Percentiles rank a stretch among this genome's conserved stretches.
Conservation (phyloP, 2,888 invertebrate species). For the Leptothorax acervorum region DNA sequence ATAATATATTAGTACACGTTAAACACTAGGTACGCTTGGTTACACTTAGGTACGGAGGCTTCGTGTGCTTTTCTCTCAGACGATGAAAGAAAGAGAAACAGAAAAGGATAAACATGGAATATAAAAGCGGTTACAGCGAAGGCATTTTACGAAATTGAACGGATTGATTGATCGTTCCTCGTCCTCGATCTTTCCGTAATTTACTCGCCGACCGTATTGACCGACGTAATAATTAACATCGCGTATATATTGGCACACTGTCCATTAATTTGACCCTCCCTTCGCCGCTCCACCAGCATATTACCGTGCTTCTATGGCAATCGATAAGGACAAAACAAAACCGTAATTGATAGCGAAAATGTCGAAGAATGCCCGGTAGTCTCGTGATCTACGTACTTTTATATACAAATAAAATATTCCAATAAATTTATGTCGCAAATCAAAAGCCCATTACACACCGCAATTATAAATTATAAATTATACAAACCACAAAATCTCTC, state of each 20-base stretch:
- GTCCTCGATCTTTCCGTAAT: constrained; percentile 27
- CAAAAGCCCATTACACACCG: constrained; percentile 28
- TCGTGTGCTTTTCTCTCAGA: constrained; percentile 79
- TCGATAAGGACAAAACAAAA: constrained; percentile 14
- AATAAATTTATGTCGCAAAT: constrained; percentile 42
- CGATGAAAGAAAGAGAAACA: constrained; percentile 72
- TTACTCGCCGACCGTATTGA: constrained; percentile 33
- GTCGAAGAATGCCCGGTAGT: constrained; percentile 34
- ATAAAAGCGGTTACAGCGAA: constrained; percentile 12
- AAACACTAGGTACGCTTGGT: constrained; percentile 72
- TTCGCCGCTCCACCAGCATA: not conserved
- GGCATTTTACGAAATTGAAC: constrained; percentile 44
- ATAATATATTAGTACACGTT: constrained; percentile 79
- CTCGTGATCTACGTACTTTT: constrained; percentile 18
- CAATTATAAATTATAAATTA: constrained; percentile 44
- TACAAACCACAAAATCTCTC: constrained; percentile 38
- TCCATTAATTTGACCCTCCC: constrained; percentile 24
- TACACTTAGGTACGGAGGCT: constrained; percentile 83
- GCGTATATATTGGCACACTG: constrained; percentile 41
- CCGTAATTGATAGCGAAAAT: constrained; percentile 17
- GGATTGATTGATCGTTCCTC: constrained; percentile 19
- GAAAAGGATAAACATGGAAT: constrained; percentile 58
- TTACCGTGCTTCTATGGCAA: constrained; percentile 44
- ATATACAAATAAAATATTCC: constrained; percentile 33
- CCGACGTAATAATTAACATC: constrained; percentile 32